These are phyloP conservation scores for Drosophila nigrodunni DNA, from an alignment of 1,140 invertebrate genomes.

Conservation along the genomic window DNA sequence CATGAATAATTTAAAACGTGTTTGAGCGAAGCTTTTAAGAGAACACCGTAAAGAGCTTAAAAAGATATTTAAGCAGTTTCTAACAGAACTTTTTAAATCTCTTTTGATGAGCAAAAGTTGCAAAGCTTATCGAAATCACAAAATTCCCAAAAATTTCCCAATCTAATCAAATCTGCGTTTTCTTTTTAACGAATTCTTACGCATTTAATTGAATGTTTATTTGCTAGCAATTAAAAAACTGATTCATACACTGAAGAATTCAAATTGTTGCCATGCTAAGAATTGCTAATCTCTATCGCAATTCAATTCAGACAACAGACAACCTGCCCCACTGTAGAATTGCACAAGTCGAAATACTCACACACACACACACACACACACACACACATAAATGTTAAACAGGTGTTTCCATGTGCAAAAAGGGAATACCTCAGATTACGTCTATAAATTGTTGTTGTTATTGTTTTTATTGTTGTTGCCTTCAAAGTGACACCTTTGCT, in stretches of 20 bases:
- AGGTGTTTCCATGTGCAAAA: slow-evolving; percentile 73
- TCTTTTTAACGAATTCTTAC: slow-evolving; percentile 5
- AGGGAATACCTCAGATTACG: slow-evolving; percentile 73
- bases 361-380: slow-evolving; percentile 1
- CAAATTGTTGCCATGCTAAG: slow-evolving; percentile 60
- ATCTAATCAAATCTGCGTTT: slow-evolving; percentile 34
- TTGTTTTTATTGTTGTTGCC: slow-evolving; percentile 2
- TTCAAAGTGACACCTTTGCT: slow-evolving; percentile 55
- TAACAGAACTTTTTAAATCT: too few species aligned
- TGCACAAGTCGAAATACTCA: slow-evolving; percentile 7
- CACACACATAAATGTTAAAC: slow-evolving; percentile 49
- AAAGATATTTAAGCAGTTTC: neutral
- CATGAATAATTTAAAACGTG: slow-evolving; percentile 1
- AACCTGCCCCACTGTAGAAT: slow-evolving; percentile 72
- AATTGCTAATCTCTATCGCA: slow-evolving; percentile 60
- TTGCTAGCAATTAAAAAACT: slow-evolving; percentile 20
- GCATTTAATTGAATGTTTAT: slow-evolving; percentile 35
- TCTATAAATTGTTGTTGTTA: slow-evolving; percentile 4
- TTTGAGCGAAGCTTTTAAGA: neutral
- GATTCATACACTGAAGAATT: neutral
- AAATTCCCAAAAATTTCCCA: slow-evolving; percentile 6
- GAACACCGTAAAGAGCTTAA: neutral
- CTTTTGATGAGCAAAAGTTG: too few species aligned
- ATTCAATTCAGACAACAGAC: slow-evolving; percentile 31
- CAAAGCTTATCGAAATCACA: slow-evolving; percentile 17